phyloP scores from a whole-genome alignment of 2,888 invertebrate genomes.

The Apamea monoglypha region DNA sequence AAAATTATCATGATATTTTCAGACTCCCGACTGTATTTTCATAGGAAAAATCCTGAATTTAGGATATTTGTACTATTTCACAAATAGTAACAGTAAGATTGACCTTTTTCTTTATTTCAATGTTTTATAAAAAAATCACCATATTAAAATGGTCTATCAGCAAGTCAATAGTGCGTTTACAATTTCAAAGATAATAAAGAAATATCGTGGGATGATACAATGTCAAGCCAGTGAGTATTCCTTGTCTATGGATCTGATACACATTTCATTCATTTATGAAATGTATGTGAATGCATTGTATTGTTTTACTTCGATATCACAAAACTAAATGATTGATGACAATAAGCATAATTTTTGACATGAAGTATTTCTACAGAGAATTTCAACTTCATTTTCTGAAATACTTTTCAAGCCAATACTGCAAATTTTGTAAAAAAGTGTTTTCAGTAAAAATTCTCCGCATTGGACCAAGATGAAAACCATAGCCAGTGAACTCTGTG shows the following conservation, averaged over 20 bases:
- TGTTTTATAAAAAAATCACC: background rate
- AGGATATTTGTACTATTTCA: too few species aligned
- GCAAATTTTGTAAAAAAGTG: background rate
- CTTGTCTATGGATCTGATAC: background rate
- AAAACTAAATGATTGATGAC: background rate
- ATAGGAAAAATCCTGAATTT: too few species aligned
- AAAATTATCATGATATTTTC: too few species aligned
- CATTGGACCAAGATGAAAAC: background rate
- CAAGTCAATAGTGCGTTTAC: constrained; percentile 10
- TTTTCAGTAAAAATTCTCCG: background rate
- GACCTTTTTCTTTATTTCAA: too few species aligned
- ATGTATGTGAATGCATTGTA: background rate
- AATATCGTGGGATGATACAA: background rate
- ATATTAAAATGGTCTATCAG: background rate
- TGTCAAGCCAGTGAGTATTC: background rate
- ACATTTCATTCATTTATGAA: background rate
- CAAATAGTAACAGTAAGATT: background rate
- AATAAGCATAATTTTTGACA: constrained; percentile 17
- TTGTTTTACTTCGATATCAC: background rate
- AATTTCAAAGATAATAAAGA: background rate
- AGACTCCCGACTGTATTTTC: too few species aligned
- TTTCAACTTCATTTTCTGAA: background rate
- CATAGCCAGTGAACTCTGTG: background rate
- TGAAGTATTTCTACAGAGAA: constrained; percentile 3
- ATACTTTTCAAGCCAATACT: background rate